phyloP scores from a whole-genome alignment of 2,888 invertebrate genomes.

The Acronicta alni region DNA sequence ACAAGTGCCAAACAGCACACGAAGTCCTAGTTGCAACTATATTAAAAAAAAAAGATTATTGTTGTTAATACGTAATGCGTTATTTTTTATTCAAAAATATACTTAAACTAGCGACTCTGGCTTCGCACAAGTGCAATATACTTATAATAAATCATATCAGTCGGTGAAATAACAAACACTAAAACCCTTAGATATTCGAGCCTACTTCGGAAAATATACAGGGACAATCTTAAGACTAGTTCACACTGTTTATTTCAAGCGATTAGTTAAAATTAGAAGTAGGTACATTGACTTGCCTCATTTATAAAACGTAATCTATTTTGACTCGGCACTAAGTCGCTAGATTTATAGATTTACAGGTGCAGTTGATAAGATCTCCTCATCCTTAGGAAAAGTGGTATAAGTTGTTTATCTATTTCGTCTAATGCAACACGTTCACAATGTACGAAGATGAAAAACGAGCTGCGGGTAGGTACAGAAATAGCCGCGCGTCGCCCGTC shows the following conservation, averaged over 20 bases:
- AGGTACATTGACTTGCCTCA: slow-evolving; percentile 28
- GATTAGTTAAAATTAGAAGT: slow-evolving; percentile 20
- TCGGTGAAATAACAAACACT: no score
- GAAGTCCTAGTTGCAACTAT: no score
- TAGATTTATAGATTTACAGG: neutral
- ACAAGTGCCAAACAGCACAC: no score
- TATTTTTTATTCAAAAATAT: no score
- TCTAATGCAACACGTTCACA: slow-evolving; percentile 52
- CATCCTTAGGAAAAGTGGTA: slow-evolving; percentile 8
- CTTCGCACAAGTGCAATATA: no score
- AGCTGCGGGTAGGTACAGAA: slow-evolving; percentile 67
- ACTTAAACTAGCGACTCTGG: no score
- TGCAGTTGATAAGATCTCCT: slow-evolving; percentile 1
- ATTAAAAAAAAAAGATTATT: no score
- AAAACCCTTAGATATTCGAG: neutral
- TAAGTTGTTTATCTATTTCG: slow-evolving; percentile 48
- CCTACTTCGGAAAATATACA: neutral
- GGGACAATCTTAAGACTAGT: neutral
- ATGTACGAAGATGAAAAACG: slow-evolving; percentile 73
- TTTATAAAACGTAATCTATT: slow-evolving; percentile 18
- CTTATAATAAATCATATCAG: no score
- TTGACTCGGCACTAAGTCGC: neutral
- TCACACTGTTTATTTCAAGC: slow-evolving; percentile 3
- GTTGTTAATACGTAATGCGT: no score
- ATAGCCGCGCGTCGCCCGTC: slow-evolving; percentile 67